These are phyloP conservation scores for Fregata magnificens DNA, from an alignment of 2,113 vertebrate genomes.

Conservation along the genomic window DNA sequence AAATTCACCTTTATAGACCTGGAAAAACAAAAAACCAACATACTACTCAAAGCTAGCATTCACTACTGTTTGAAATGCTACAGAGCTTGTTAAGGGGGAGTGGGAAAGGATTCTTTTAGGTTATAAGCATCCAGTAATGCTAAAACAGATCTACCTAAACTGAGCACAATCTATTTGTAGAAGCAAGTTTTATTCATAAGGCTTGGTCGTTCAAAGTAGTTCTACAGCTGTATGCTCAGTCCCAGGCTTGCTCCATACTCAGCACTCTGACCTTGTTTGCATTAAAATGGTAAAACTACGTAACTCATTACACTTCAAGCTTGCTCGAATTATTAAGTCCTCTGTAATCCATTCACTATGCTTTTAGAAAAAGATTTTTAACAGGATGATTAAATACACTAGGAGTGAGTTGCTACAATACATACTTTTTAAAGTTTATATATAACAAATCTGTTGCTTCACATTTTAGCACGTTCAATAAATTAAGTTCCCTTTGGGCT, in stretches of 20 bases:
- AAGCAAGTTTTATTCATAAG: background rate
- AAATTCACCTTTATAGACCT: slow-evolving; percentile 99
- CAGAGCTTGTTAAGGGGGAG: background rate
- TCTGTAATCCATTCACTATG: background rate
- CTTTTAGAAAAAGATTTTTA: background rate
- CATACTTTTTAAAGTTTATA: background rate
- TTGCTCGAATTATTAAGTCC: background rate
- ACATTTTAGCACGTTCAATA: background rate
- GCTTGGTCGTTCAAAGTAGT: background rate
- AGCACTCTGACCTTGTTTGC: background rate
- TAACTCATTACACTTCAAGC: background rate
- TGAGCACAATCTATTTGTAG: background rate
- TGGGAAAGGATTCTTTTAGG: background rate
- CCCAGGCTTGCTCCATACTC: background rate
- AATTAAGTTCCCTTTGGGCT: background rate
- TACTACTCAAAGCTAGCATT: background rate
- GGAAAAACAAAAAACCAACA: slow-evolving; percentile 40
- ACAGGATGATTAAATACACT: background rate
- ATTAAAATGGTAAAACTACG: background rate
- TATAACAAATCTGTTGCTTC: background rate
- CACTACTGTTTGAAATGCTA: background rate
- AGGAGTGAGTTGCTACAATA: background rate
- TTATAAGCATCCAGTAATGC: background rate
- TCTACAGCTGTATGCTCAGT: background rate
- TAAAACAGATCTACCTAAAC: background rate